phyloP scores from a whole-genome alignment of 2,888 invertebrate genomes.

The Drosophila bunnanda region DNA sequence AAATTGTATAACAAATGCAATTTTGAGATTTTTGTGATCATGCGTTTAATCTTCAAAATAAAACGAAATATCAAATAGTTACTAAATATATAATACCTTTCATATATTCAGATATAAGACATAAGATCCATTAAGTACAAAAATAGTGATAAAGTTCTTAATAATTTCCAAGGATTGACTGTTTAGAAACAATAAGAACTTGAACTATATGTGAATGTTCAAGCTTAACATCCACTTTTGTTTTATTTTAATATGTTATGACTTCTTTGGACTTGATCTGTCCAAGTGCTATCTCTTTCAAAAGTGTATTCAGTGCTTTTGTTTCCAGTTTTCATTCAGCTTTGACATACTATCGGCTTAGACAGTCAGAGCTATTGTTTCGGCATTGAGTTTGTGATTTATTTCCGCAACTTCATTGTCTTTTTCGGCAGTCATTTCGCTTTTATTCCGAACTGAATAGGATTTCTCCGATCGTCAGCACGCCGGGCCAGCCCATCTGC shows the following conservation, averaged over 20 bases:
- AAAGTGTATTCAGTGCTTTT: slow-evolving; percentile 9
- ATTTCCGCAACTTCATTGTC: slow-evolving; percentile 34
- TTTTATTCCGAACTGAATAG: slow-evolving; percentile 22
- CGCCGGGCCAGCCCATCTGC: slow-evolving; percentile 13
- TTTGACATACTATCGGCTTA: slow-evolving; percentile 32
- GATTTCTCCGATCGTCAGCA: slow-evolving; percentile 12
- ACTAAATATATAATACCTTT: neutral
- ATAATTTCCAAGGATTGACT: neutral
- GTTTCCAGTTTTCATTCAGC: slow-evolving; percentile 25
- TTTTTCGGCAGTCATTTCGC: slow-evolving; percentile 23
- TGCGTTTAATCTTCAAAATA: neutral
- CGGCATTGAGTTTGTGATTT: slow-evolving; percentile 45
- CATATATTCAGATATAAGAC: neutral
- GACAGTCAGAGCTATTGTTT: slow-evolving; percentile 32
- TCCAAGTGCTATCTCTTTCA: slow-evolving; percentile 8
- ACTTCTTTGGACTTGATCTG: slow-evolving; percentile 3
- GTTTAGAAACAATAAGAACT: neutral
- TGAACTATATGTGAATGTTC: neutral
- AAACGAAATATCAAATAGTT: neutral
- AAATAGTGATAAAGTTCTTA: no score
- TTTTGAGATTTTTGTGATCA: neutral
- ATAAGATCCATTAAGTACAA: no score
- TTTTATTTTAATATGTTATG: neutral
- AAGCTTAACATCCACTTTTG: neutral
- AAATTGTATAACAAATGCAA: neutral